These are phyloP conservation scores for Neodiprion lecontei DNA, from an alignment of 1,140 invertebrate genomes.

Conservation along the genomic window DNA sequence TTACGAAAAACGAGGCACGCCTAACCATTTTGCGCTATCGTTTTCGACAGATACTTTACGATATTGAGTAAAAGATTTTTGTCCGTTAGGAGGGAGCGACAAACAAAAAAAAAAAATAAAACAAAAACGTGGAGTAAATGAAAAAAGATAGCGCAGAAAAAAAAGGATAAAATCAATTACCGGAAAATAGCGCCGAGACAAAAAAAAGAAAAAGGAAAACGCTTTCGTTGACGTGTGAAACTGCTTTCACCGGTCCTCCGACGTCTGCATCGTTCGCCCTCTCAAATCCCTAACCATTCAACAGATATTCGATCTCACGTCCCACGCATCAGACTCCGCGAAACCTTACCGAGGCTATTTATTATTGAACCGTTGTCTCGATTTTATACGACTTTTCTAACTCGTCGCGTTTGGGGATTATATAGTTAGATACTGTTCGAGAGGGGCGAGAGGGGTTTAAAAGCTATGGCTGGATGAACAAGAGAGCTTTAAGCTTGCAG, in stretches of 20 bases:
- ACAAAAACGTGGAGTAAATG: not conserved
- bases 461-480: too few relatives aligned
- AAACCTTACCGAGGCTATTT: not conserved
- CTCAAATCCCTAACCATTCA: not conserved
- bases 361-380: not conserved
- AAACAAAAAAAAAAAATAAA: too few relatives aligned
- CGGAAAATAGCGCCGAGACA: not conserved
- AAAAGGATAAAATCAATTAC: not conserved
- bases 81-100: too few relatives aligned
- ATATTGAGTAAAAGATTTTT: too few relatives aligned
- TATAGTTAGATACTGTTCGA: too few relatives aligned
- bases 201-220: not conserved
- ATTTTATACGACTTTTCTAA: too few relatives aligned
- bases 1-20: too few relatives aligned
- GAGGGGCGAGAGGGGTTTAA: too few relatives aligned
- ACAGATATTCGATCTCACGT: not conserved
- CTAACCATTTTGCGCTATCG: too few relatives aligned
- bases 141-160: not conserved
- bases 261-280: not conserved
- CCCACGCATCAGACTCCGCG: not conserved
- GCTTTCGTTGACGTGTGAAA: not conserved
- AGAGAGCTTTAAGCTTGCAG: too few relatives aligned
- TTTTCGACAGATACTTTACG: too few relatives aligned
- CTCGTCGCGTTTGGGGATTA: too few relatives aligned
- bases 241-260: not conserved